A percentile compares a stretch with the other conserved stretches of the same genome.
Conservation (phyloP, 2,113 vertebrate species). For the Gallinago jamesoni region DNA sequence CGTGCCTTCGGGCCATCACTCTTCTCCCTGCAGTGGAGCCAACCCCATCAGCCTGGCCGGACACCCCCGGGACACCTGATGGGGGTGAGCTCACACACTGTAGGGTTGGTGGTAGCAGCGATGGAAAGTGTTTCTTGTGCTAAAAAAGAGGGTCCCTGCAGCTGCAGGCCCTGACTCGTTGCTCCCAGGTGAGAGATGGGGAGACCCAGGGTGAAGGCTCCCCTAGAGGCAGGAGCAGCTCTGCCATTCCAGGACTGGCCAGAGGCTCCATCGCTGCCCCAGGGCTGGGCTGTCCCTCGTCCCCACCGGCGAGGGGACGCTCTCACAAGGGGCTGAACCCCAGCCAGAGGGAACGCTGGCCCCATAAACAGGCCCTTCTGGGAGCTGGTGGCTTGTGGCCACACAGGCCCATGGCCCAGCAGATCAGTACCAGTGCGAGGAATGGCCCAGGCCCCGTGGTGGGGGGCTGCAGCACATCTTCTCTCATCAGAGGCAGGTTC, state of each 20-base stretch:
- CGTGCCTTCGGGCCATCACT: background rate
- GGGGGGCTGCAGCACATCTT: rapidly evolving
- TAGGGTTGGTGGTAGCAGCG: rapidly evolving
- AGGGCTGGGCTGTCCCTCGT: background rate
- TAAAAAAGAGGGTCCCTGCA: background rate
- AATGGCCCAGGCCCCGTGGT: background rate
- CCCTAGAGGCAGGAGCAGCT: background rate
- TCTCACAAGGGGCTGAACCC: background rate
- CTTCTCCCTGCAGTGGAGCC: background rate
- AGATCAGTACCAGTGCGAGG: background rate
- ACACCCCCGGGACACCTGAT: no score
- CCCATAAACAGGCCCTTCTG: rapidly evolving
- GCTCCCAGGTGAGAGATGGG: rapidly evolving
- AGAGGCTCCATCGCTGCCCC: background rate
- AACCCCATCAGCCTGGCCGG: background rate
- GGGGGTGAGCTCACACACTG: background rate
- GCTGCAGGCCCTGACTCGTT: no score
- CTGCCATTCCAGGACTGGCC: no score
- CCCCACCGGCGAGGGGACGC: background rate
- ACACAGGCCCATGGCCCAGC: no score
- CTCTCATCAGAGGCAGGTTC: no score
- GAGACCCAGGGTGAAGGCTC: background rate
- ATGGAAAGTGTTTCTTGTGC: background rate
- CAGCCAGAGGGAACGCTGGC: rapidly evolving
- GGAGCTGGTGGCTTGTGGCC: background rate